phyloP scores from a whole-genome alignment of 2,888 invertebrate species.

The Rambutsinella grinnellia region DNA sequence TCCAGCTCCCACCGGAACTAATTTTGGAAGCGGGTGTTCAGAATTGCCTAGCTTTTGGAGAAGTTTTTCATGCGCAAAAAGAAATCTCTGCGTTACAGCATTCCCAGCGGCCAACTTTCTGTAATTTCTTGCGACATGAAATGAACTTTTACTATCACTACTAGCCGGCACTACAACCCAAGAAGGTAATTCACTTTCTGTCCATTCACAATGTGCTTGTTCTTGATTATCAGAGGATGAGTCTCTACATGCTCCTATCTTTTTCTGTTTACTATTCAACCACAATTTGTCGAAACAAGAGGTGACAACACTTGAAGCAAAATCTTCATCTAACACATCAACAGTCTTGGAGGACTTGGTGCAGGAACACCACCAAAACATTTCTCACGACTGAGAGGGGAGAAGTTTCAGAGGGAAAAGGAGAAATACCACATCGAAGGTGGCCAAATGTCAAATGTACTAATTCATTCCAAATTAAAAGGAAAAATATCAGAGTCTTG shows the following conservation, averaged over 20 bases:
- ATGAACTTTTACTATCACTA: no score
- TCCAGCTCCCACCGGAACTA: background rate
- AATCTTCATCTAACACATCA: background rate
- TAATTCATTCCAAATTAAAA: no score
- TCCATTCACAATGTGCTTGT: constrained; percentile 10
- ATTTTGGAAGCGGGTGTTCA: no score
- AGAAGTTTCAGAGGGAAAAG: no score
- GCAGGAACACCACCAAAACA: constrained; percentile 39
- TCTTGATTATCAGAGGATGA: background rate
- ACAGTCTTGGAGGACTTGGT: constrained; percentile 16
- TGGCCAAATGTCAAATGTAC: no score
- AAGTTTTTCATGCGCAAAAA: constrained; percentile 41
- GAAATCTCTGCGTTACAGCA: constrained; percentile 50
- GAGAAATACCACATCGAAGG: no score
- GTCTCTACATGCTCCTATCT: constrained; percentile 4
- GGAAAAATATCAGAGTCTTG: no score
- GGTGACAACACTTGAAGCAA: background rate
- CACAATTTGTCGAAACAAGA: constrained; percentile 28
- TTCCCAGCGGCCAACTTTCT: constrained; percentile 32
- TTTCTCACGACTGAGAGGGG: no score
- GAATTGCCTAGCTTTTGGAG: constrained; percentile 21
- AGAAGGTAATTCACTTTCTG: constrained; percentile 14
- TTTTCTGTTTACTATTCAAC: constrained; percentile 22
- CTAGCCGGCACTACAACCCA: constrained; percentile 5
- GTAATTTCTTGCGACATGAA: background rate